Percentiles rank a stretch among this genome's conserved stretches.
phyloP scores from a whole-genome alignment of 1,140 invertebrate genomes.

The Penaeus vannamei region DNA sequence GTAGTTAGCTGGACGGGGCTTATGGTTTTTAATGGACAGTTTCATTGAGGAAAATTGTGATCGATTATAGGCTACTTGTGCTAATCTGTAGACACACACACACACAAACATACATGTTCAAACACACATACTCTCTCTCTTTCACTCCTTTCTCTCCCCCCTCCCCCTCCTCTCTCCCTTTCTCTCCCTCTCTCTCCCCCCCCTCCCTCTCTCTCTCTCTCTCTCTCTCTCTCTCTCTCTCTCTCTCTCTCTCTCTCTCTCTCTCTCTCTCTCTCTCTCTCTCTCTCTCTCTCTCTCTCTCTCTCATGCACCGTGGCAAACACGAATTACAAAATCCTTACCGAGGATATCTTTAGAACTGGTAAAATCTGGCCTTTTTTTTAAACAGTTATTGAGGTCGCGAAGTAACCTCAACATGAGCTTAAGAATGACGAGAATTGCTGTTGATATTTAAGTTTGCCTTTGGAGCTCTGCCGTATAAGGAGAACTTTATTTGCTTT shows the following conservation, averaged over 20 bases:
- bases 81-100: not conserved
- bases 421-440: too few species aligned
- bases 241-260: too few species aligned
- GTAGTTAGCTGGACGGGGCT: not conserved
- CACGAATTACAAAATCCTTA: not conserved
- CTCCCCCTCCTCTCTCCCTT: constrained; percentile 6
- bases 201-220: constrained; percentile 37
- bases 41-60: not conserved
- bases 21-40: not conserved
- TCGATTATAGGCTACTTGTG: not conserved
- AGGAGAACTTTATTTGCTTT: too few species aligned
- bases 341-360: too few species aligned
- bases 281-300: constrained; percentile 39
- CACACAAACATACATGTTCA: not conserved
- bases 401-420: too few species aligned
- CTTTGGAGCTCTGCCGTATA: too few species aligned
- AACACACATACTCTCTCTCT: too few species aligned
- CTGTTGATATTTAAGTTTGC: too few species aligned
- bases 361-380: too few species aligned
- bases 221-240: constrained; percentile 30
- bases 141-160: too few species aligned
- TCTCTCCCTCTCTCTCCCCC: constrained; percentile 30
- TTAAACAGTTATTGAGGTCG: too few species aligned
- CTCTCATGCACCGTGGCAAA: not conserved
- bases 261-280: not conserved